These are phyloP conservation scores for Beris chalybata DNA, from an alignment of 2,888 invertebrate genomes.

Conservation along the genomic window DNA sequence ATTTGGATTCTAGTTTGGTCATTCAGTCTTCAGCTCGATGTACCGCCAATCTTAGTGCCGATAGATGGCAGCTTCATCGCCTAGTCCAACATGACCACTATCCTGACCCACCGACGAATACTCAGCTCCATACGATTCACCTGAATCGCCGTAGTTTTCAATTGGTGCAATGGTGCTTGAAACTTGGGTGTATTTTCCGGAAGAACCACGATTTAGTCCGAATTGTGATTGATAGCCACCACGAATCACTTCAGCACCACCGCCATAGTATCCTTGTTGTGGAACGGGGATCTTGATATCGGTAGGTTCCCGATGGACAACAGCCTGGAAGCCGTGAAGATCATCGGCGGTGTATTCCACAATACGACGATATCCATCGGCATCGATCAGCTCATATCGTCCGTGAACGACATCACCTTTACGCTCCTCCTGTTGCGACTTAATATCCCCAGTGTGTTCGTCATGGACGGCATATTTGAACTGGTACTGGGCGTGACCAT, in stretches of 20 bases:
- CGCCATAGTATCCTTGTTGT: constrained; percentile 36
- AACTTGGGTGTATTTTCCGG: background rate
- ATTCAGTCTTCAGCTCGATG: too few relatives aligned
- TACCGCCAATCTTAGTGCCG: too few relatives aligned
- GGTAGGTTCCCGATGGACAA: constrained; percentile 51
- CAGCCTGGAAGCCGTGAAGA: constrained; percentile 56
- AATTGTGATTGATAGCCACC: too few relatives aligned
- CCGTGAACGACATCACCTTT: constrained; percentile 55
- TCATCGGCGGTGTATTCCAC: constrained; percentile 56
- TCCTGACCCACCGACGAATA: too few relatives aligned
- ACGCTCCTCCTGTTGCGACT: constrained; percentile 54
- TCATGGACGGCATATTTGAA: constrained; percentile 51
- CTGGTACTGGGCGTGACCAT: constrained; percentile 50
- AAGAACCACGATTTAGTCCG: too few relatives aligned
- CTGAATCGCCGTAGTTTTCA: background rate
- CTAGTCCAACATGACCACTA: too few relatives aligned
- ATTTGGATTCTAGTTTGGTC: too few relatives aligned
- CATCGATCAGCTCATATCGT: constrained; percentile 53
- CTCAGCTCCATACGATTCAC: too few relatives aligned
- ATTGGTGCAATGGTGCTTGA: constrained; percentile 11
- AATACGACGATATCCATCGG: constrained; percentile 54
- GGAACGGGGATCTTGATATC: constrained; percentile 29
- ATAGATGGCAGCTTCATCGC: too few relatives aligned
- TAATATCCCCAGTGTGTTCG: constrained; percentile 54
- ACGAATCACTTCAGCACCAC: background rate